These are phyloP conservation scores for Hydriomena furcata DNA, from an alignment of 2,888 invertebrate species.

Conservation along the genomic window DNA sequence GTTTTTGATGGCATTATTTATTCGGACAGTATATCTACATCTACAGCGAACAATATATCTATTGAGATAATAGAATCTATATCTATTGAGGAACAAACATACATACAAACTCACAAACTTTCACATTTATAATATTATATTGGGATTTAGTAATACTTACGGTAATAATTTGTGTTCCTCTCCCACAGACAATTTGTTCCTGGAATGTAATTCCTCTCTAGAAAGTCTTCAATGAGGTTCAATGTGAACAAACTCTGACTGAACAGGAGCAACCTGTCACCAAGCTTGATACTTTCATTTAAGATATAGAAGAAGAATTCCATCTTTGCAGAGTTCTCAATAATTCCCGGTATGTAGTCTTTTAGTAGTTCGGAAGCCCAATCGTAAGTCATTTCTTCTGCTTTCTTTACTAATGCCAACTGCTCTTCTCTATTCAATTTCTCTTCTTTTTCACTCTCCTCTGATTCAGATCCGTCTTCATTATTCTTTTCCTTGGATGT, in stretches of 20 bases:
- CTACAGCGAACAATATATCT: no score
- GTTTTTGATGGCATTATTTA: no score
- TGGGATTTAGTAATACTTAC: no score
- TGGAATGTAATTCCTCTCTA: constrained; percentile 88
- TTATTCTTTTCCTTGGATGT: constrained; percentile 81
- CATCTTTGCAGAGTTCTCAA: constrained; percentile 98
- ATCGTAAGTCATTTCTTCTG: constrained; percentile 93
- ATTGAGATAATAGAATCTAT: no score
- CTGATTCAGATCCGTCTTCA: constrained; percentile 74
- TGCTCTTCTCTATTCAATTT: constrained; percentile 84
- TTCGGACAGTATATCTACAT: no score
- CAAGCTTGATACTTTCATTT: constrained; percentile 92
- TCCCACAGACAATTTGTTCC: constrained; percentile 91
- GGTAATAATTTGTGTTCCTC: constrained; percentile 93
- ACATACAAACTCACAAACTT: no score
- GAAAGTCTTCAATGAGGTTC: constrained; percentile 96
- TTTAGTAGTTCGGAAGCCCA: constrained; percentile 94
- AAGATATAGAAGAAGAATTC: constrained; percentile 95
- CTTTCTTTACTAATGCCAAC: constrained; percentile 85
- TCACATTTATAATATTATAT: no score
- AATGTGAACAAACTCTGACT: constrained; percentile 98
- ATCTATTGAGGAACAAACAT: no score
- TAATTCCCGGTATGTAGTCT: constrained; percentile 93
- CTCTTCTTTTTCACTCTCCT: constrained; percentile 83
- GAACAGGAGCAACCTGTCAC: constrained; percentile 96